Base-by-base conservation (phyloP, 1,140 invertebrate species). In the Gyrodactylus bullatarudis region DNA sequence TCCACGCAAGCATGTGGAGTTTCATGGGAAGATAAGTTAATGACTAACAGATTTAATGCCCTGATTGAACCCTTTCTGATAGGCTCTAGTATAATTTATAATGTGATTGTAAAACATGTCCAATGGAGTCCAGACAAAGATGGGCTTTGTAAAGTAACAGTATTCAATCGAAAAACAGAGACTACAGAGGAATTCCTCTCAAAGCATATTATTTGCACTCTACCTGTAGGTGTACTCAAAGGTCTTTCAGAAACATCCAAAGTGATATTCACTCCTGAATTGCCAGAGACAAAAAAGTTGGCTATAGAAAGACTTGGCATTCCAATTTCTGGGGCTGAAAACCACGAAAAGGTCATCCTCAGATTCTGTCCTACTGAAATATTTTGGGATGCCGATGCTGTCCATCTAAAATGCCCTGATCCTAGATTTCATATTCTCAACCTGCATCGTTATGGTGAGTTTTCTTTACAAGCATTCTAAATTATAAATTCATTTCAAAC, bases 191-290 rank as follows among this genome's bases (percentile, higher is more conserved):
- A n/a, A 8, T 54, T 16, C n/a, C n/a, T 16, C 34, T 8, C 34
- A 8, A 54, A 71, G 24, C 26, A 69, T 23, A n/a, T 22, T 24
- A 69, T 73, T 73, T 22, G 23, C 26, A 26, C 72, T 26, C 34
- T 73, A 20, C 72, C 72, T 34, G 72, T 69, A n/a, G 72, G 72
- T 26, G 72, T 73, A 1, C 26, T 73, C 20, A 73, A 73, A 73
- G 26, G 26, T 23, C 26, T 73, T 20, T n/a, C 23, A 23, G 21
- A 22, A 26, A 26, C 23, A 1, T 24, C 22, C 26, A 20, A 19
- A 22, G 72, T 73, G 1, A 71, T 26, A 16, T 73, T 73, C 27
- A 68, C n/a, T 16, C 72, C 72, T 21, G n/a, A 22, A n/a, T 22
- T 73, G 20, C 34, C 72, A 24, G n/a, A 23, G 16, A 25, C 20